Conservation (phyloP, 2,888 invertebrate genomes). For the Villa cingulata region DNA sequence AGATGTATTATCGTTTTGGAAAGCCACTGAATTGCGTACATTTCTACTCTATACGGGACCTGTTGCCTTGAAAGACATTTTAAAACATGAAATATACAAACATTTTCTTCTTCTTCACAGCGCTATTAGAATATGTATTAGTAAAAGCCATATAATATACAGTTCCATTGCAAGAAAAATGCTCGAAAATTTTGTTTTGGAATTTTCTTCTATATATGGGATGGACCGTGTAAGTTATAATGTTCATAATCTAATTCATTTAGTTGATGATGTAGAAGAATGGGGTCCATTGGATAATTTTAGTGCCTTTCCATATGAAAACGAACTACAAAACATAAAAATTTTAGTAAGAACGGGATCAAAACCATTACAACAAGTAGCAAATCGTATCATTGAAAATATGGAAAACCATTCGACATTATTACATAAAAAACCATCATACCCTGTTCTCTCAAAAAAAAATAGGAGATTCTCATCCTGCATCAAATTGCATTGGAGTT, state of each 20-base stretch:
- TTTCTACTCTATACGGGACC: constrained; percentile 5
- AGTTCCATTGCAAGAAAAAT: neutral
- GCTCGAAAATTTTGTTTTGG: neutral
- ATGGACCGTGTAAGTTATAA: neutral
- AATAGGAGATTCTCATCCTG: too few species aligned
- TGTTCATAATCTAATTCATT: neutral
- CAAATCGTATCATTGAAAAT: neutral
- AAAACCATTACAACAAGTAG: neutral
- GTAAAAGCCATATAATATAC: neutral
- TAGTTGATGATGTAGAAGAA: constrained; percentile 20
- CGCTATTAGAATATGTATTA: neutral
- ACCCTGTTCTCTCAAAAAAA: too few species aligned
- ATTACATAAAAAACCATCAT: too few species aligned
- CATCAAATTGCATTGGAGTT: too few species aligned
- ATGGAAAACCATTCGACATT: too few species aligned
- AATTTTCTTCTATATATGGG: neutral
- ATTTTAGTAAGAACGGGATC: neutral
- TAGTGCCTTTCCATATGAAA: neutral
- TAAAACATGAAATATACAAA: neutral
- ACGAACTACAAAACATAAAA: neutral
- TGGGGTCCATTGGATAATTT: constrained; percentile 16
- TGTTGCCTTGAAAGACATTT: constrained; percentile 1
- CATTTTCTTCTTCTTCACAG: neutral
- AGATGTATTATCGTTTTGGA: constrained; percentile 6
- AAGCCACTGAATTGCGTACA: constrained; percentile 4